Conservation (phyloP, 2,797 vertebrate genomes). For the Alca torda region DNA sequence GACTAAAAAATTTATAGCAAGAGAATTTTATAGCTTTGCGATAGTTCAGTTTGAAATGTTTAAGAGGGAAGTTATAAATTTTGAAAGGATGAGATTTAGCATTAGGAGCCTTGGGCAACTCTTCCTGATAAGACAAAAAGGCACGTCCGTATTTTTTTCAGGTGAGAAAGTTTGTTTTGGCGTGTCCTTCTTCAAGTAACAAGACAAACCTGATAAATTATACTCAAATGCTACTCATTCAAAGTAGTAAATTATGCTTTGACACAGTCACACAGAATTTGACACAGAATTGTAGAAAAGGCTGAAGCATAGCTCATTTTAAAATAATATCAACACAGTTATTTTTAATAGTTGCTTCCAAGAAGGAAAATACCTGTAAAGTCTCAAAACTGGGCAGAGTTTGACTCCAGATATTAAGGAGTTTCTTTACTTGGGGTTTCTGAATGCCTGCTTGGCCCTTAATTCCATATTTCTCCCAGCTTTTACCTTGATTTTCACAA, state of each 20-base stretch:
- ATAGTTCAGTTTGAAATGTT: background rate
- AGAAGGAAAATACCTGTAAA: background rate
- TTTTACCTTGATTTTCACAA: background rate
- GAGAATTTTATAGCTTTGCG: background rate
- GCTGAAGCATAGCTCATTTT: background rate
- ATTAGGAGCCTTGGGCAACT: background rate
- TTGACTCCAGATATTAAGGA: background rate
- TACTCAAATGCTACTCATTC: background rate
- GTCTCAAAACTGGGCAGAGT: background rate
- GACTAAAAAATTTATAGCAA: background rate
- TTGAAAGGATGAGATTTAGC: background rate
- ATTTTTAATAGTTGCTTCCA: background rate
- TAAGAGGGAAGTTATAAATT: background rate
- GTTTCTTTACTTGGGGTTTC: background rate
- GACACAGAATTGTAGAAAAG: background rate
- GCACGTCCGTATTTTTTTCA: background rate
- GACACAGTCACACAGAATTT: background rate
- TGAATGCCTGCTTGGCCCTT: background rate
- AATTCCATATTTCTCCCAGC: background rate
- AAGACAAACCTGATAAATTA: background rate
- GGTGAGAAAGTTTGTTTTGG: background rate
- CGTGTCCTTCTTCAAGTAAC: background rate
- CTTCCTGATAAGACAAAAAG: background rate
- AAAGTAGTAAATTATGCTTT: background rate
- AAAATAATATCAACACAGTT: background rate